These are phyloP conservation scores for Diploscapter pachys DNA, from an alignment of 1,140 invertebrate genomes.

Conservation along the genomic window DNA sequence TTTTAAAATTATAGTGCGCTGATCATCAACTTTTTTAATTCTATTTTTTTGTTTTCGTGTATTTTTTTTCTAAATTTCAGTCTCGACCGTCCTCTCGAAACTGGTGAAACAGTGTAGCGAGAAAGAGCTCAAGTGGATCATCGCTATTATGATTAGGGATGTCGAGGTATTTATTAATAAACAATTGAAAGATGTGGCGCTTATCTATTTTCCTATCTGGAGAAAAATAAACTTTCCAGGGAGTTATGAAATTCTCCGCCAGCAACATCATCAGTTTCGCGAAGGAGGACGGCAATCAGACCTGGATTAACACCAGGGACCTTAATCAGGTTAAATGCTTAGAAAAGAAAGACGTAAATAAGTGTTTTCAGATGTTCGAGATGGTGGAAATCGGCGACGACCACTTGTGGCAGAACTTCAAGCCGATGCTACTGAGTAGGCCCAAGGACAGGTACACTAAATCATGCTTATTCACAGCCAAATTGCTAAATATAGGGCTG, in stretches of 20 bases:
- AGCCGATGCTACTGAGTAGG: neutral
- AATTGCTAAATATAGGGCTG: neutral
- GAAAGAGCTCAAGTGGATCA: constrained; percentile 22
- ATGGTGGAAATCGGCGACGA: neutral
- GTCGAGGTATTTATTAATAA: neutral
- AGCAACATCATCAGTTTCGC: constrained; percentile 18
- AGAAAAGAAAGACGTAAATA: neutral
- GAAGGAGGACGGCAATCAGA: constrained; percentile 3
- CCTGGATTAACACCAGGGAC: constrained; percentile 22
- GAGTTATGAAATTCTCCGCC: neutral
- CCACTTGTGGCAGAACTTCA: constrained; percentile 3
- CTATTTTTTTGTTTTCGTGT: no score
- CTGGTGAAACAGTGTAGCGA: neutral
- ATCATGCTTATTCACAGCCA: no score
- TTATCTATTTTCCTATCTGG: neutral
- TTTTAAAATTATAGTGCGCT: no score
- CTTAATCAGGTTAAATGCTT: constrained; percentile 14
- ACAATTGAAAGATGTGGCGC: neutral
- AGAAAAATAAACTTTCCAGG: neutral
- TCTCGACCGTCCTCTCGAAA: no score
- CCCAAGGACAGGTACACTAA: neutral
- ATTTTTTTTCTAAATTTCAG: no score
- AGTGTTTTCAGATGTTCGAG: constrained; percentile 4
- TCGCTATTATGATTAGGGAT: constrained; percentile 24
- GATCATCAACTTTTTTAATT: no score